phyloP scores from a whole-genome alignment of 2,888 invertebrate species.

The Octonoba sinensis region DNA sequence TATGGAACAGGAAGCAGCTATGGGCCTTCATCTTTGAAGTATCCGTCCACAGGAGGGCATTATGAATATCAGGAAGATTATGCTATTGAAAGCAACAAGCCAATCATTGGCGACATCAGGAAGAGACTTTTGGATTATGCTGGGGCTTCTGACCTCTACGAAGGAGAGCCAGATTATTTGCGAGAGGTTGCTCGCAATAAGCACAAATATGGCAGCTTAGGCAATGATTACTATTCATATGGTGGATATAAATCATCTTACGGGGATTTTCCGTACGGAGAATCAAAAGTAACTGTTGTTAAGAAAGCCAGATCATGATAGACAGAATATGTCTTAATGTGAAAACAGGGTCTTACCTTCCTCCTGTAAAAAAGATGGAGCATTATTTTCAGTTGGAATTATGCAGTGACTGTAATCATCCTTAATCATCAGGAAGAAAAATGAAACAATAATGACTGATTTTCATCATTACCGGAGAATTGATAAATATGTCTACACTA shows the following conservation, averaged over 20 bases:
- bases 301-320: slow-evolving; percentile 24
- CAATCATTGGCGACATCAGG: slow-evolving; percentile 50
- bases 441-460: no score
- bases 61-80: slow-evolving; percentile 41
- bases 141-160: slow-evolving; percentile 46
- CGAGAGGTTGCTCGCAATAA: slow-evolving; percentile 37
- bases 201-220: slow-evolving; percentile 42
- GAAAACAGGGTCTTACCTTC: no score
- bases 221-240: slow-evolving; percentile 47
- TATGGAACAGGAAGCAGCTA: slow-evolving; percentile 1
- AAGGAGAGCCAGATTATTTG: slow-evolving; percentile 57
- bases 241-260: slow-evolving; percentile 40
- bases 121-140: slow-evolving; percentile 56
- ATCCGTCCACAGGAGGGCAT: slow-evolving; percentile 5
- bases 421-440: no score
- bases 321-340: no score
- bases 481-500: no score
- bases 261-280: slow-evolving; percentile 51
- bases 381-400: no score
- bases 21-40: slow-evolving; percentile 3
- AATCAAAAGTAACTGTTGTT: slow-evolving; percentile 36
- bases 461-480: no score
- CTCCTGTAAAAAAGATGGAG: no score
- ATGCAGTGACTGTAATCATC: no score
- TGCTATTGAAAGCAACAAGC: slow-evolving; percentile 47